Conservation (phyloP, 2,888 invertebrate genomes). For the Drosophila phalerata region DNA sequence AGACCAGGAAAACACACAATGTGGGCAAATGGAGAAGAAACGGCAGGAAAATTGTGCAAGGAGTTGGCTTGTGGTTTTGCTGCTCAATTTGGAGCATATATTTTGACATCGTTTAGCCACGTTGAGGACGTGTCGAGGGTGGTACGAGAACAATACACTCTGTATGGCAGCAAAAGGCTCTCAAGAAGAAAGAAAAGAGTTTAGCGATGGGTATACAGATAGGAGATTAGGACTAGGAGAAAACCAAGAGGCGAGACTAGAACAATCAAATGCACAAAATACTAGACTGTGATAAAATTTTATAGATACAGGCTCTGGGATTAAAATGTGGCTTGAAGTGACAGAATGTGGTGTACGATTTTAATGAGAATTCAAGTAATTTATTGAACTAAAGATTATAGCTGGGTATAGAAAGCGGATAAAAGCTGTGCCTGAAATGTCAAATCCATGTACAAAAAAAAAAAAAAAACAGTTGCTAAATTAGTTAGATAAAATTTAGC, state of each 20-base stretch:
- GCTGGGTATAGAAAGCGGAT: no score
- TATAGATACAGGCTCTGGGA: neutral
- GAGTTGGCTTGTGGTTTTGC: constrained; percentile 21
- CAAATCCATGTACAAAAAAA: no score
- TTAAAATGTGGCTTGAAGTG: neutral
- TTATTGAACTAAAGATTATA: constrained; percentile 14
- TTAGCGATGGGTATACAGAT: neutral
- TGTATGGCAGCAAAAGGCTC: constrained; percentile 21
- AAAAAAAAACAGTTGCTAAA: no score
- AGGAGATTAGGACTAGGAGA: neutral
- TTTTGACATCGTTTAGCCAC: constrained; percentile 76
- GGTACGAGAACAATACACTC: constrained; percentile 45
- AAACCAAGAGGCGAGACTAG: neutral
- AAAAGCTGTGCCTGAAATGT: no score
- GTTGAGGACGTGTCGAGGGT: constrained; percentile 22
- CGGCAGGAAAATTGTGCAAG: constrained; percentile 1
- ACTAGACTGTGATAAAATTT: neutral
- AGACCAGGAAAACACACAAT: neutral
- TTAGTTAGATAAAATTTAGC: no score
- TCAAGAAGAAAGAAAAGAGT: neutral
- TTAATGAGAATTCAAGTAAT: constrained; percentile 15
- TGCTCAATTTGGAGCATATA: constrained; percentile 56
- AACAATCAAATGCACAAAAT: constrained; percentile 1
- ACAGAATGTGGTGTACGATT: constrained; percentile 4
- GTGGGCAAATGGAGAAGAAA: neutral